Evolutionary conservation across 2,888 invertebrate species (phyloP).

Genomic region (Exephanes ischioxanthus): DNA sequence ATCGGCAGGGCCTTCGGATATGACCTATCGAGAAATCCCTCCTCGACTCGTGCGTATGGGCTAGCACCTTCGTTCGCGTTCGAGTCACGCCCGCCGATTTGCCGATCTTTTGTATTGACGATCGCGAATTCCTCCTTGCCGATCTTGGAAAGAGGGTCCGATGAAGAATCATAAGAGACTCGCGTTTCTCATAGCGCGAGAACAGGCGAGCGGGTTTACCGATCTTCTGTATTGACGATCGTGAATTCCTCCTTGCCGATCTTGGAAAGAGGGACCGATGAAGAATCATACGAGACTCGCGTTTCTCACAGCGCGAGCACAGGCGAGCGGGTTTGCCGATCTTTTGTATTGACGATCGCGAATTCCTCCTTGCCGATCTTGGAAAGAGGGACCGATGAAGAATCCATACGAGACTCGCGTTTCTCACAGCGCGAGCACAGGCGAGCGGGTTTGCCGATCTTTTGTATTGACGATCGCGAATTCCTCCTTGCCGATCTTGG

Average conservation of each 20-base stretch:
- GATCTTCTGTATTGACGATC: neutral
- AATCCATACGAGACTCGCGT: too few species aligned
- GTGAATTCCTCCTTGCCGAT: neutral
- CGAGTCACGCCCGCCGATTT: neutral
- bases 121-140: neutral
- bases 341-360: neutral
- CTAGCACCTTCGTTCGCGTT: neutral
- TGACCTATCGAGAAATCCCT: slow-evolving; percentile 43
- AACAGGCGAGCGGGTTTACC: neutral
- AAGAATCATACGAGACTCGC: too few species aligned
- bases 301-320: too few species aligned
- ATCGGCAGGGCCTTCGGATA: slow-evolving; percentile 31
- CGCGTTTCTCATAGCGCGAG: too few species aligned
- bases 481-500: neutral
- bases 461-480: neutral
- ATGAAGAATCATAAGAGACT: too few species aligned
- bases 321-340: neutral
- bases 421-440: too few species aligned
- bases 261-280: too few species aligned
- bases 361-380: neutral
- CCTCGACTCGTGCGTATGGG: neutral
- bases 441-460: neutral
- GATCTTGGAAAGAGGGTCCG: too few species aligned
- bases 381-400: too few species aligned
- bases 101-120: neutral